Evolutionary conservation across 2,113 vertebrate genomes (phyloP).

Genomic region (Mungos mungo): DNA sequence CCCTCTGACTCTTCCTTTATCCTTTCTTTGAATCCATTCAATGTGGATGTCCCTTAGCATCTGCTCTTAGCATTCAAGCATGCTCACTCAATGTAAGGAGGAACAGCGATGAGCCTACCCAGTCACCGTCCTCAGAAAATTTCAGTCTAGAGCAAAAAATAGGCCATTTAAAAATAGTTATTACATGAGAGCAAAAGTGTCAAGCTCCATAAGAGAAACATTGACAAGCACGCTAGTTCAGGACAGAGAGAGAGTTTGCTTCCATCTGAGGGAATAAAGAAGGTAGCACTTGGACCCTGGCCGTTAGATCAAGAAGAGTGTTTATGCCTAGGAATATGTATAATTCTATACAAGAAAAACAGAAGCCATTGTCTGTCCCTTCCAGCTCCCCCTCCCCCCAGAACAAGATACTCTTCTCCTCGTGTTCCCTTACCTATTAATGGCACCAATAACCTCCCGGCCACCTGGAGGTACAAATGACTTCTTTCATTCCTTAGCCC

Average conservation of each 20-base stretch:
- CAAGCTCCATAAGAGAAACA: conserved; percentile 29
- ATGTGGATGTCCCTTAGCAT: background rate
- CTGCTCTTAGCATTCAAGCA: background rate
- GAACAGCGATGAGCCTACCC: background rate
- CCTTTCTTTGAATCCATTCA: background rate
- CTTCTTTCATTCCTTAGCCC: background rate
- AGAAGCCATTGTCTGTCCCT: background rate
- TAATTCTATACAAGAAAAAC: background rate
- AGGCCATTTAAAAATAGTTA: conserved; percentile 46
- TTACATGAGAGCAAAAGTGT: conserved; percentile 12
- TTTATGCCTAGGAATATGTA: background rate
- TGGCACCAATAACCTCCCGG: background rate
- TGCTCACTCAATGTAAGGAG: background rate
- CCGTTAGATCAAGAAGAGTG: background rate
- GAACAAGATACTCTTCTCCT: background rate
- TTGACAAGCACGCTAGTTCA: background rate
- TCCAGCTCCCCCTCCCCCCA: background rate
- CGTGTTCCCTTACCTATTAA: background rate
- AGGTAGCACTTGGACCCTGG: background rate
- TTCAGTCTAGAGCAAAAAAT: conserved; percentile 29
- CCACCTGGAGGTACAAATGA: background rate
- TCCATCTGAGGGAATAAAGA: background rate
- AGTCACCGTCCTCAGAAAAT: background rate
- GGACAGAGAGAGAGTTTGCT: conserved; percentile 21
- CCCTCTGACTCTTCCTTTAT: background rate